Evolutionary conservation across 2,113 vertebrate genomes (phyloP).

Genomic region (Cygnus buccinator): DNA sequence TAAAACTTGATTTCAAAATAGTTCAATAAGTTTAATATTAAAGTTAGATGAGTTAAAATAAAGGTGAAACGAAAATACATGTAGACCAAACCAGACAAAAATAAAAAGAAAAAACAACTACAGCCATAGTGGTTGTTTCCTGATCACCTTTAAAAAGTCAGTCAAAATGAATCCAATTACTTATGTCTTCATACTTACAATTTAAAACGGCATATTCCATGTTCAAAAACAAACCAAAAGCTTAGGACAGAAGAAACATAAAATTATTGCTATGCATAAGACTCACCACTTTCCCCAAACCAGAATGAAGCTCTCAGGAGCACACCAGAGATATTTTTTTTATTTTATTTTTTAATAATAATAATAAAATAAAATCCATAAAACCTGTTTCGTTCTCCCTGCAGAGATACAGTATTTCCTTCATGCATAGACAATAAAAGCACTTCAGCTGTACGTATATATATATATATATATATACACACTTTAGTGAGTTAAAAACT

Average conservation of each 20-base stretch:
- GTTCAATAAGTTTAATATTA: not conserved
- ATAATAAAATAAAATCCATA: too few relatives aligned
- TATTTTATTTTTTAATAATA: too few relatives aligned
- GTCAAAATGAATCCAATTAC: not conserved
- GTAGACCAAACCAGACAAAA: not conserved
- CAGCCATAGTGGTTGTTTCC: not conserved
- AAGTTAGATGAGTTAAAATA: not conserved
- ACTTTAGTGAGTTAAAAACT: not conserved
- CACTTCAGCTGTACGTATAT: not conserved
- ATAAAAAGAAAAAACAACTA: too few relatives aligned
- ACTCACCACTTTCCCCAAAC: not conserved
- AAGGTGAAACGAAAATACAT: not conserved
- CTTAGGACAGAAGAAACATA: not conserved
- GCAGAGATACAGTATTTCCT: not conserved
- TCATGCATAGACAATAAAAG: not conserved
- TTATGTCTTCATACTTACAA: not conserved
- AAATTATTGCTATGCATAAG: not conserved
- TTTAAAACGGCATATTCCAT: not conserved
- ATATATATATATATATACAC: too few relatives aligned
- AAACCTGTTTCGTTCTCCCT: not conserved
- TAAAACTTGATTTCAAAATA: not conserved
- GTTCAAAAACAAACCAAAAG: accelerated
- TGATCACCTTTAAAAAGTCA: not conserved
- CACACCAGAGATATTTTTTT: too few relatives aligned
- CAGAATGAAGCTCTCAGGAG: not conserved